These are phyloP conservation scores for Drosophila tripunctata DNA, from an alignment of 2,888 invertebrate genomes.

Conservation along the genomic window DNA sequence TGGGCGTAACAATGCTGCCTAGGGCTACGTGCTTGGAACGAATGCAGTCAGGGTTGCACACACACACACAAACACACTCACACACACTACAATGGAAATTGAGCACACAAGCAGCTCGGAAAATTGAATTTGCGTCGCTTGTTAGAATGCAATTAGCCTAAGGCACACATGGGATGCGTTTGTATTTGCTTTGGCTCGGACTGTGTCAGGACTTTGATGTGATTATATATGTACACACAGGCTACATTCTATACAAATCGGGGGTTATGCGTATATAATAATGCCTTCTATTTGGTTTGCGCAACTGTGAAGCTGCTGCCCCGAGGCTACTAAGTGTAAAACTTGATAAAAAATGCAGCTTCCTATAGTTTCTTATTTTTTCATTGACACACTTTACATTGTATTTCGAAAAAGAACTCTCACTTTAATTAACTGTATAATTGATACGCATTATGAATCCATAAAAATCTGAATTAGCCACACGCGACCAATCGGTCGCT, in stretches of 20 bases:
- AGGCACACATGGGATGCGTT: constrained; percentile 57
- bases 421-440: constrained; percentile 67
- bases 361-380: constrained; percentile 19
- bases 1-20: constrained; percentile 10
- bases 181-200: constrained; percentile 61
- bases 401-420: constrained; percentile 9
- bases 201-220: constrained; percentile 42
- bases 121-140: constrained; percentile 82
- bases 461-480: constrained; percentile 53
- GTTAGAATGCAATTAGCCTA: constrained; percentile 83
- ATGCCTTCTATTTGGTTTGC: constrained; percentile 29
- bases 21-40: constrained; percentile 64
- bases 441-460: constrained; percentile 64
- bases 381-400: constrained; percentile 13
- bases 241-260: background rate
- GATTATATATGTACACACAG: constrained; percentile 51
- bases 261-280: background rate
- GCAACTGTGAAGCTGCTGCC: constrained; percentile 13
- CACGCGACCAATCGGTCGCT: constrained; percentile 57
- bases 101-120: constrained; percentile 70
- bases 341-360: constrained; percentile 15
- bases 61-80: background rate
- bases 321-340: constrained; percentile 11
- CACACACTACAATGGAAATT: constrained; percentile 20
- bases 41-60: constrained; percentile 68